Conservation (phyloP, 2,797 vertebrate species). For the Pipistrellus pipistrellus region DNA sequence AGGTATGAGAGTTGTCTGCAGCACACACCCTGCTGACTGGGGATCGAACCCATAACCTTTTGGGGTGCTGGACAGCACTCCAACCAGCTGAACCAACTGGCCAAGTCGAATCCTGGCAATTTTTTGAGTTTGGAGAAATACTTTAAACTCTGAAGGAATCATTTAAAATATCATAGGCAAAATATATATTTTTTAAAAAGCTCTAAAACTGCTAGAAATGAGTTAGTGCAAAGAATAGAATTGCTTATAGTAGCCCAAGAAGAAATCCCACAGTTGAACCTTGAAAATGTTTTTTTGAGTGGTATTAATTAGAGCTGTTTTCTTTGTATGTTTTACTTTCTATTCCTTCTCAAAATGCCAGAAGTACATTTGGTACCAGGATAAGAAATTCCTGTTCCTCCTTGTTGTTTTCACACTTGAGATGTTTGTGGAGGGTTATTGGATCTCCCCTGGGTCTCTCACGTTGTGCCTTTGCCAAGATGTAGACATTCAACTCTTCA, state of each 20-base stretch:
- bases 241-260: neutral
- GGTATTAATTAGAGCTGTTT: conserved; percentile 74
- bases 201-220: conserved; percentile 26
- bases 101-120: neutral
- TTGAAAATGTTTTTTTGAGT: conserved; percentile 5
- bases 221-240: conserved; percentile 9
- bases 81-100: neutral
- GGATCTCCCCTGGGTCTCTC: conserved; percentile 51
- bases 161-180: conserved; percentile 21
- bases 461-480: conserved; percentile 56
- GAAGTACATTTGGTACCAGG: conserved; percentile 82
- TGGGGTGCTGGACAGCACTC: neutral
- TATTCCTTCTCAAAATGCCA: conserved; percentile 72
- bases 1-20: neutral
- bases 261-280: neutral
- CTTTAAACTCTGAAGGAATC: conserved; percentile 33
- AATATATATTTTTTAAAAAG: neutral
- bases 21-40: neutral
- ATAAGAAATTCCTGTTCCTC: conserved; percentile 73
- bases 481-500: neutral
- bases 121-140: conserved; percentile 41
- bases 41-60: neutral
- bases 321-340: conserved; percentile 53
- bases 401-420: conserved; percentile 75
- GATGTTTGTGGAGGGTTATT: conserved; percentile 73